A percentile compares a stretch with the other conserved stretches of the same genome.
phyloP scores from a whole-genome alignment of 1,140 invertebrate genomes.

The Kradibia gibbosae region DNA sequence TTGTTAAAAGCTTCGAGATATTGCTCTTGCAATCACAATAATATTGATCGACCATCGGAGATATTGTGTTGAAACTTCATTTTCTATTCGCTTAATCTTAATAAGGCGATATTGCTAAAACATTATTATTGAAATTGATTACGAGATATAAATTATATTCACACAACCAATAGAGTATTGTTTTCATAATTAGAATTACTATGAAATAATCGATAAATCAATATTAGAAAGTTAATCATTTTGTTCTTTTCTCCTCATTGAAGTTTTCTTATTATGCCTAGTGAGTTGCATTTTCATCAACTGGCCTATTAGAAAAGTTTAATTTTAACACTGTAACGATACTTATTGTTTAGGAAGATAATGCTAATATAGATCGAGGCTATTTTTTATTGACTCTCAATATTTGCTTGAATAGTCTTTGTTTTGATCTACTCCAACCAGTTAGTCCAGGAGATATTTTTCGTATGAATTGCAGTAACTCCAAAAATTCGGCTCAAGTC shows the following conservation, averaged over 20 bases:
- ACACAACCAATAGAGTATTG: not conserved
- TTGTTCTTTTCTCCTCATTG: not conserved
- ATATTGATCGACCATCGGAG: not conserved
- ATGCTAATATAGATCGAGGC: constrained; percentile 1
- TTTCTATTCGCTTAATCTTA: not conserved
- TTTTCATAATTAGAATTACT: constrained; percentile 20
- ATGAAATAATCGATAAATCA: not conserved
- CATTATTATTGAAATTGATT: constrained; percentile 7
- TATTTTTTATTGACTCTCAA: not conserved
- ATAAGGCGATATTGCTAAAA: not conserved
- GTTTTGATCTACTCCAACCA: not conserved
- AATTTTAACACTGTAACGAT: not conserved
- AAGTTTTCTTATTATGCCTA: not conserved
- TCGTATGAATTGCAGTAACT: not conserved
- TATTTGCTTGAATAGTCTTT: not conserved
- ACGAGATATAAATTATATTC: constrained; percentile 8
- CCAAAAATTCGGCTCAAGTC: no score
- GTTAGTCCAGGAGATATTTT: not conserved
- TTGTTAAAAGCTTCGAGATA: not conserved
- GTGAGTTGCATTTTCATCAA: constrained; percentile 24
- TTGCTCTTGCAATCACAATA: not conserved
- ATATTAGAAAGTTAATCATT: constrained; percentile 23
- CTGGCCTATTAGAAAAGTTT: constrained; percentile 7
- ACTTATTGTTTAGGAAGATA: not conserved
- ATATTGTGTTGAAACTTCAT: not conserved